These are phyloP conservation scores for Hirudo medicinalis DNA, from an alignment of 1,140 invertebrate genomes.

Conservation along the genomic window DNA sequence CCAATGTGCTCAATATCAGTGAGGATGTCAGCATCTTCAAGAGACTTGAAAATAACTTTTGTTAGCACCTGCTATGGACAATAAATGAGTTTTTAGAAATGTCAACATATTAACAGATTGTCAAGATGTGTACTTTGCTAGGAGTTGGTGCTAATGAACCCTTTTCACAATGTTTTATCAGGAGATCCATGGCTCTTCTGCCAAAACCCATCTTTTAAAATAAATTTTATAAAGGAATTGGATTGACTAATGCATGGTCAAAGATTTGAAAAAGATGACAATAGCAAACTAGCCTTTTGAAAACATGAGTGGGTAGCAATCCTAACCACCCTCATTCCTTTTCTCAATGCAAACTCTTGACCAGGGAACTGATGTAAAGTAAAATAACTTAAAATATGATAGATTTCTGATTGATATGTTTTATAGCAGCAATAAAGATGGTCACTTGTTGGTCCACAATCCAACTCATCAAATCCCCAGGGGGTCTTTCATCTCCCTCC, in stretches of 20 bases:
- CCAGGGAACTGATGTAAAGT: slow-evolving; percentile 4
- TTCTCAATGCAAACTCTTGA: background rate
- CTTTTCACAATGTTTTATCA: background rate
- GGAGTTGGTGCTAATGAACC: no score
- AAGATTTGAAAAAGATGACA: background rate
- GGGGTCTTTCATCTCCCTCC: background rate
- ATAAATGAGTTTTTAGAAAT: background rate
- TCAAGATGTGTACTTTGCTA: background rate
- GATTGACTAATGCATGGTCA: background rate
- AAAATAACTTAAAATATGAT: background rate
- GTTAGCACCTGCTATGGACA: background rate
- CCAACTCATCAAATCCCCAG: slow-evolving; percentile 14
- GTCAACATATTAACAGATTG: background rate
- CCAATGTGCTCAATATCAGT: background rate
- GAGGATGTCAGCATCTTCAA: background rate
- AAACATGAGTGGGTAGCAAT: slow-evolving; percentile 11
- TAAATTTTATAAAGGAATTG: background rate
- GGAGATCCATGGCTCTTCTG: slow-evolving; percentile 1
- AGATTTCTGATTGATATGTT: background rate
- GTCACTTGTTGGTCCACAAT: background rate
- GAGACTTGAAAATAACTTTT: background rate
- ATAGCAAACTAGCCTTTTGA: background rate
- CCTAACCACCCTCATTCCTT: background rate
- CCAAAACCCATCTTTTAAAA: slow-evolving; percentile 5
- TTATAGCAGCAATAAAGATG: background rate